These are phyloP conservation scores for Limnephilus lunatus DNA, from an alignment of 2,888 invertebrate genomes.

Conservation along the genomic window DNA sequence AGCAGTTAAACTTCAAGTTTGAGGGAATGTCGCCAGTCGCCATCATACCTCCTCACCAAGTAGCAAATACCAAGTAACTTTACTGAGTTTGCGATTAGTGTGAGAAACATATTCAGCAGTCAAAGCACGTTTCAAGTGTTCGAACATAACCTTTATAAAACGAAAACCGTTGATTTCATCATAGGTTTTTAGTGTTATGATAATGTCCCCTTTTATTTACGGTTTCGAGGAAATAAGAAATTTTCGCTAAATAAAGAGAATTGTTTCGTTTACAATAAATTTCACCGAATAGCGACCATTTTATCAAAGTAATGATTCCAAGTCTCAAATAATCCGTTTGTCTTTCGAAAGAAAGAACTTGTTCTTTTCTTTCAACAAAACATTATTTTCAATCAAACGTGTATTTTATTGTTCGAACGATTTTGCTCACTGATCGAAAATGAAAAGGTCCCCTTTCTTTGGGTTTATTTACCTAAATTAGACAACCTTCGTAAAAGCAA, in stretches of 20 bases:
- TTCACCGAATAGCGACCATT: neutral
- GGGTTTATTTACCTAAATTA: constrained; percentile 20
- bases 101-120: neutral
- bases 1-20: constrained; percentile 38
- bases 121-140: constrained; percentile 3
- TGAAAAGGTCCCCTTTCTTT: neutral
- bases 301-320: neutral
- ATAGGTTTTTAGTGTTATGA: neutral
- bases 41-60: neutral
- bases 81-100: neutral
- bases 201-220: neutral
- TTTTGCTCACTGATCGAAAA: constrained; percentile 5
- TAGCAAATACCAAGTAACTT: neutral
- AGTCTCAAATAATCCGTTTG: neutral
- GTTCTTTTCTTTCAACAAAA: neutral
- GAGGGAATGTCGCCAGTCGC: constrained; percentile 34
- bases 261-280: constrained; percentile 24
- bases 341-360: neutral
- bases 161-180: neutral
- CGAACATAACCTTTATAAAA: neutral
- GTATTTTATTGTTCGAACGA: constrained; percentile 4
- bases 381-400: constrained; percentile 28
- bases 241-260: neutral
- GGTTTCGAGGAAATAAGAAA: neutral
- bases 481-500: constrained; percentile 20